Conservation (phyloP, 2,113 vertebrate genomes). For the Pelecanoides urinatrix region DNA sequence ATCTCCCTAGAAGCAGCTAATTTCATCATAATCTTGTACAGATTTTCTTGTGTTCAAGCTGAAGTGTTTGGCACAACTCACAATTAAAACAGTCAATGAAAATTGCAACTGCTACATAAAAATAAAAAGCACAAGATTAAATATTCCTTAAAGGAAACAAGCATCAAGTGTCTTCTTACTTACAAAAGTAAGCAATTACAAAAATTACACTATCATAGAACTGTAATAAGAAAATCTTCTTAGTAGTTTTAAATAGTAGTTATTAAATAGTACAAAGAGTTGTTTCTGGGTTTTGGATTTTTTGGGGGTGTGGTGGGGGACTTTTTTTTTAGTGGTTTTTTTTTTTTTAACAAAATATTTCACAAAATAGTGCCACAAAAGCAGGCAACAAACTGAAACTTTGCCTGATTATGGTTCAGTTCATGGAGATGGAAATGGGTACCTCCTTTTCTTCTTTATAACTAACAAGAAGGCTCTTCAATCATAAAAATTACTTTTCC, state of each 20-base stretch:
- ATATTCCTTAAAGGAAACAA: background rate
- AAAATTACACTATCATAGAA: background rate
- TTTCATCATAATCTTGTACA: background rate
- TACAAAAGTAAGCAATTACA: background rate
- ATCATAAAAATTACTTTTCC: background rate
- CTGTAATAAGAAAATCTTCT: background rate
- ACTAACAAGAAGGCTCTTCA: background rate
- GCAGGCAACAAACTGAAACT: background rate
- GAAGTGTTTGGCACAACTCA: background rate
- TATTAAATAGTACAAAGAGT: background rate
- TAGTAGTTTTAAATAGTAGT: background rate
- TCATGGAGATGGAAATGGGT: background rate
- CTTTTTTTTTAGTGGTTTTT: no score
- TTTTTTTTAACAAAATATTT: background rate
- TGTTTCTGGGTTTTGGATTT: background rate
- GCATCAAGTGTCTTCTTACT: background rate
- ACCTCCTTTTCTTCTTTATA: background rate
- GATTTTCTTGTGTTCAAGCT: background rate
- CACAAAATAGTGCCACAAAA: constrained; percentile 1
- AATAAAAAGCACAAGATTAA: background rate
- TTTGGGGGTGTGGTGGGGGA: no score
- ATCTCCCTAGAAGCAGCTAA: background rate
- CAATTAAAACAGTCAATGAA: background rate
- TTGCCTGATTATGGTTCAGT: background rate
- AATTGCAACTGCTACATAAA: background rate